Evolutionary conservation across 92 coral and sea anemone species (phyloP).

Genomic region (Paramuricea clavata): DNA sequence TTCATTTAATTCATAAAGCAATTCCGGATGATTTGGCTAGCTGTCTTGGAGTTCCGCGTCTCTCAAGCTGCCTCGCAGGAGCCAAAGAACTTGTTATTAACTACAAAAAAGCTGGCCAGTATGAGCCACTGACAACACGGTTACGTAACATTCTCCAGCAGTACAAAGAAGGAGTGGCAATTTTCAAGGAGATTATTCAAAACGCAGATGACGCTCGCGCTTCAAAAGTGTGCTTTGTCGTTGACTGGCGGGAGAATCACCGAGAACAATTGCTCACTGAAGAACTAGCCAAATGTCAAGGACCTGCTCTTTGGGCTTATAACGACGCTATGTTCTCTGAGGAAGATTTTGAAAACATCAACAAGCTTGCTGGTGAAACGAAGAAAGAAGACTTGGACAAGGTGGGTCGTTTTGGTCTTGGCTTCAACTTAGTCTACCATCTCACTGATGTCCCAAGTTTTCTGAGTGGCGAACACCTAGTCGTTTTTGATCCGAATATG

Average conservation of each 20-base stretch:
- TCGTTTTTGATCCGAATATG: slow-evolving; percentile 88
- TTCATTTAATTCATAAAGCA: slow-evolving; percentile 77
- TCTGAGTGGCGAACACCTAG: slow-evolving; percentile 70
- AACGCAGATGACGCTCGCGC: slow-evolving; percentile 89
- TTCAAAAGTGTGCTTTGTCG: slow-evolving; percentile 76
- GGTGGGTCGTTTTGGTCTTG: slow-evolving; percentile 92
- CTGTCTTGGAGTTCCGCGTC: slow-evolving; percentile 88
- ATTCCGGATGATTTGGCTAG: slow-evolving; percentile 76
- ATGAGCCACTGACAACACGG: slow-evolving; percentile 82
- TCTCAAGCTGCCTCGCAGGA: slow-evolving; percentile 74
- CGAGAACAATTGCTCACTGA: slow-evolving; percentile 62
- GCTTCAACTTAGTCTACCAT: slow-evolving; percentile 88
- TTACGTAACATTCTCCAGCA: slow-evolving; percentile 79
- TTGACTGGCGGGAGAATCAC: slow-evolving; percentile 85
- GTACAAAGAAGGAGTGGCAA: slow-evolving; percentile 83
- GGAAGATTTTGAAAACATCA: slow-evolving; percentile 78
- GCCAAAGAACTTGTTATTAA: slow-evolving; percentile 79
- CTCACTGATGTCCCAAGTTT: slow-evolving; percentile 91
- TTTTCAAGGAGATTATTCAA: slow-evolving; percentile 80
- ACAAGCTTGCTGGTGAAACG: slow-evolving; percentile 87
- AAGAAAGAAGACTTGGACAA: slow-evolving; percentile 85
- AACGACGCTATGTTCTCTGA: slow-evolving; percentile 79
- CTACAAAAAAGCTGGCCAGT: slow-evolving; percentile 78
- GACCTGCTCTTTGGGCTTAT: slow-evolving; percentile 88
- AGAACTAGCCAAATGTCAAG: slow-evolving; percentile 83